Conservation (phyloP, 23 tunicate genomes). For the Phallusia fumigata region DNA sequence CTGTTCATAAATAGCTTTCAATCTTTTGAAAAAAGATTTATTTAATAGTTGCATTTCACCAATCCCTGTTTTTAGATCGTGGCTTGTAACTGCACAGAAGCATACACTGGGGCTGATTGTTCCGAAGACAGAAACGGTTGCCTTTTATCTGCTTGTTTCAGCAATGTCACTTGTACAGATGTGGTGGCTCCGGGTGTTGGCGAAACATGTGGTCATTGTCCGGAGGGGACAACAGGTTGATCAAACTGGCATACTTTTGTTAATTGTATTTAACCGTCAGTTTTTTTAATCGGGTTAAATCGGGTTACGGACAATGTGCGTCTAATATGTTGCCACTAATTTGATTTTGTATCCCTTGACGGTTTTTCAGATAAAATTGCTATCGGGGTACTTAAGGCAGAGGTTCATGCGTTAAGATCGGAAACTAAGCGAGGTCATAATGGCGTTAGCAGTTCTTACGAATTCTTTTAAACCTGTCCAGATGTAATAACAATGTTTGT, state of each 20-base stretch:
- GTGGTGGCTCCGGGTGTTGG: constrained; percentile 40
- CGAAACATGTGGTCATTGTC: constrained; percentile 41
- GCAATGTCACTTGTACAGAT: constrained; percentile 51
- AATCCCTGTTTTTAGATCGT: constrained; percentile 20
- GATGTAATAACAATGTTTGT: no score
- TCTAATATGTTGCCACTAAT: not conserved
- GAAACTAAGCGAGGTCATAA: no score
- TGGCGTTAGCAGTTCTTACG: no score
- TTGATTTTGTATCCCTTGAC: not conserved
- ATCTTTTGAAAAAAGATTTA: no score
- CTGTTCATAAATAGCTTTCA: no score
- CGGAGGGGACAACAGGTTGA: constrained; percentile 51
- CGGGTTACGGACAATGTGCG: no score
- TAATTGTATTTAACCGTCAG: not conserved
- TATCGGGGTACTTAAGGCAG: no score
- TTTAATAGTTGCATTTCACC: no score
- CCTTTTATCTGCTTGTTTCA: constrained; percentile 29
- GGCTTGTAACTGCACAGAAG: constrained; percentile 49
- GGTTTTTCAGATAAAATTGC: no score
- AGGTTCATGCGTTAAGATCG: no score
- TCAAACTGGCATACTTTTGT: not conserved
- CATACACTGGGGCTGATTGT: constrained; percentile 44
- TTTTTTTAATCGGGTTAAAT: no score
- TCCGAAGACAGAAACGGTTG: constrained; percentile 59
- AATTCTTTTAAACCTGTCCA: no score